Conservation (phyloP, 2,797 vertebrate genomes). For the Hirundo rustica region DNA sequence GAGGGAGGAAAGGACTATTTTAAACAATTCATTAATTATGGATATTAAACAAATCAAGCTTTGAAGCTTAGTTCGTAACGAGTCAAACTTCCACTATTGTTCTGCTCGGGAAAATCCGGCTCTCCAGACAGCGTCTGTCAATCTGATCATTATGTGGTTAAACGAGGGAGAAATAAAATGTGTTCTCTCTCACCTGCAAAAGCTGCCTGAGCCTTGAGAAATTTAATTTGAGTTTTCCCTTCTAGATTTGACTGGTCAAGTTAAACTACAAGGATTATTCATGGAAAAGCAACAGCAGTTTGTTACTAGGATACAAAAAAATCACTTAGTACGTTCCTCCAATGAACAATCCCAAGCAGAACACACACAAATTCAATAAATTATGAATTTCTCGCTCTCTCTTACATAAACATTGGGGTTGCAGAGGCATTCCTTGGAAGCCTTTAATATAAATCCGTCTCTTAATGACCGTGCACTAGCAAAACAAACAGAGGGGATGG, state of each 20-base stretch:
- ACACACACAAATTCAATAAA: conserved; percentile 64
- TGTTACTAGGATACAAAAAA: conserved; percentile 69
- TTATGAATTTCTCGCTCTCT: conserved; percentile 40
- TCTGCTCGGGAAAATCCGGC: not conserved
- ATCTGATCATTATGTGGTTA: conserved; percentile 25
- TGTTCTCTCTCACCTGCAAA: conserved; percentile 26
- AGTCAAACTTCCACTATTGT: not conserved
- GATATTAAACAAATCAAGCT: conserved; percentile 13
- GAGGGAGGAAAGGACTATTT: not conserved
- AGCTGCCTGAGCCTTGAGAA: not conserved
- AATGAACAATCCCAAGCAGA: conserved; percentile 55
- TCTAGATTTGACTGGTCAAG: conserved; percentile 35
- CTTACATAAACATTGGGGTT: conserved; percentile 45
- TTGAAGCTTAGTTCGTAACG: not conserved
- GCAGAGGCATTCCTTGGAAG: conserved; percentile 44
- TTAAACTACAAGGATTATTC: conserved; percentile 51
- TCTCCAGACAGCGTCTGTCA: conserved; percentile 35
- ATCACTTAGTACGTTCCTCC: conserved; percentile 36
- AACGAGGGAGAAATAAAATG: not conserved
- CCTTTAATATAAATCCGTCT: conserved; percentile 28
- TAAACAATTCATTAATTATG: not conserved
- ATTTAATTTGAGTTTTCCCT: conserved; percentile 30
- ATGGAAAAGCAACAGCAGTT: conserved; percentile 36
- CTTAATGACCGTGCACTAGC: conserved; percentile 25
- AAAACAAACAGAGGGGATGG: conserved; percentile 5